These are phyloP conservation scores for Leptopilina clavipes DNA, from an alignment of 1,140 invertebrate genomes.

Conservation along the genomic window DNA sequence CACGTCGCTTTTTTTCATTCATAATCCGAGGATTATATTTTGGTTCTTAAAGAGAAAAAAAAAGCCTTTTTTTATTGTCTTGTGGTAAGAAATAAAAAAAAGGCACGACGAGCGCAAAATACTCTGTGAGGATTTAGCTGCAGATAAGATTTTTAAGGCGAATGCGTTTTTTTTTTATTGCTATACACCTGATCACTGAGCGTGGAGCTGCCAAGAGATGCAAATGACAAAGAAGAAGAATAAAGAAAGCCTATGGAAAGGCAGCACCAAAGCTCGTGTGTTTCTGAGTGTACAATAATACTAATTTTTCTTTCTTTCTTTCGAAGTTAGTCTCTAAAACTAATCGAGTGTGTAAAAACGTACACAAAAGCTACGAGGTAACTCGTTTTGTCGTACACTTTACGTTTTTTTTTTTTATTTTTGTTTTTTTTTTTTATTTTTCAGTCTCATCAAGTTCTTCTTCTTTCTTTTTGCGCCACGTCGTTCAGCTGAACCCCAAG, in stretches of 20 bases:
- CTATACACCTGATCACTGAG: constrained; percentile 68
- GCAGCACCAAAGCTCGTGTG: constrained; percentile 54
- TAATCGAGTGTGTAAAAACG: constrained; percentile 66
- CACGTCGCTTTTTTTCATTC: constrained; percentile 40
- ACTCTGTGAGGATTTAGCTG: background rate
- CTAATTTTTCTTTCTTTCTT: constrained; percentile 55
- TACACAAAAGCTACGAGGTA: constrained; percentile 71
- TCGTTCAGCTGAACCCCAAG: constrained; percentile 46
- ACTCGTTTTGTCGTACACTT: constrained; percentile 71
- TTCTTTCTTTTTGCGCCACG: constrained; percentile 50
- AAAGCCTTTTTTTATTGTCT: background rate
- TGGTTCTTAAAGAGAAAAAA: background rate
- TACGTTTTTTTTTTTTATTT: constrained; percentile 45
- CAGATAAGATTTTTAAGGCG: constrained; percentile 58
- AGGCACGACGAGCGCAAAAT: background rate
- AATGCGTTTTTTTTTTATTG: constrained; percentile 59
- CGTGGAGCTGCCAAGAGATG: constrained; percentile 43
- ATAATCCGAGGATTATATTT: background rate
- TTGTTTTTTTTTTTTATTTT: constrained; percentile 43
- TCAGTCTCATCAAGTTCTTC: constrained; percentile 72
- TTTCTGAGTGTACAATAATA: constrained; percentile 64
- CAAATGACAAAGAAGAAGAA: constrained; percentile 39
- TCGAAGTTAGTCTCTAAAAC: constrained; percentile 51
- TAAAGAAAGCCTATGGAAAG: constrained; percentile 38
- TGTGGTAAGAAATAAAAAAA: background rate